Conservation (phyloP, 2,888 invertebrate genomes). For the Mylabris sibirica region DNA sequence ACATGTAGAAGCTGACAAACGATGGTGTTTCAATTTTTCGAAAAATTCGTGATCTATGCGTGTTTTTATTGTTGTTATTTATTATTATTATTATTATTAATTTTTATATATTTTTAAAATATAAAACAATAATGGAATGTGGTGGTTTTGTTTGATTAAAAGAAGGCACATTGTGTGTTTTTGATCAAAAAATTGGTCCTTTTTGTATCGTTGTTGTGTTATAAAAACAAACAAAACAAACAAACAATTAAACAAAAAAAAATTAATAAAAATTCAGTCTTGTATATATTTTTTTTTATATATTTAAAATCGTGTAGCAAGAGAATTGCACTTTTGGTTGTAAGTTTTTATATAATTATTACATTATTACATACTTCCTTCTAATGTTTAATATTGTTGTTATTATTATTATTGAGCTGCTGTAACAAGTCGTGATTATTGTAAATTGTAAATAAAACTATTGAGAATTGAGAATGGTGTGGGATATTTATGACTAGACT, state of each 20-base stretch:
- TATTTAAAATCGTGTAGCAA: slow-evolving; percentile 43
- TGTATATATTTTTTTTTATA: slow-evolving; percentile 39
- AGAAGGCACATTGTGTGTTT: slow-evolving; percentile 52
- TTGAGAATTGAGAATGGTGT: not conserved
- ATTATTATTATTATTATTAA: slow-evolving; percentile 19
- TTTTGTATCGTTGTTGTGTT: slow-evolving; percentile 33
- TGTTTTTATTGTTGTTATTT: too few species aligned
- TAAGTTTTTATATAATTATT: slow-evolving; percentile 34
- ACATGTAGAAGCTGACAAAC: too few species aligned
- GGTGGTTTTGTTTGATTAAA: slow-evolving; percentile 33
- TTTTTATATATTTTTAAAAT: slow-evolving; percentile 28
- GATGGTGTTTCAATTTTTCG: too few species aligned
- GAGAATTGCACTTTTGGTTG: slow-evolving; percentile 53
- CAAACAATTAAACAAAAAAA: slow-evolving; percentile 22
- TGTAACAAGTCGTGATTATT: slow-evolving; percentile 40
- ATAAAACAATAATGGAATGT: slow-evolving; percentile 49
- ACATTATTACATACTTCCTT: too few species aligned
- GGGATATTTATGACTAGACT: slow-evolving; percentile 50
- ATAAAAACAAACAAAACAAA: not conserved
- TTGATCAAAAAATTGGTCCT: slow-evolving; percentile 51
- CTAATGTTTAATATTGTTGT: too few species aligned
- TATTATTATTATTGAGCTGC: slow-evolving; percentile 46
- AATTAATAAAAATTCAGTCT: slow-evolving; percentile 46
- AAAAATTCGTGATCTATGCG: not conserved
- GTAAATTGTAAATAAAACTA: slow-evolving; percentile 30